Evolutionary conservation across 2,888 invertebrate species (phyloP).

Genomic region (Drosophila meridionalis): DNA sequence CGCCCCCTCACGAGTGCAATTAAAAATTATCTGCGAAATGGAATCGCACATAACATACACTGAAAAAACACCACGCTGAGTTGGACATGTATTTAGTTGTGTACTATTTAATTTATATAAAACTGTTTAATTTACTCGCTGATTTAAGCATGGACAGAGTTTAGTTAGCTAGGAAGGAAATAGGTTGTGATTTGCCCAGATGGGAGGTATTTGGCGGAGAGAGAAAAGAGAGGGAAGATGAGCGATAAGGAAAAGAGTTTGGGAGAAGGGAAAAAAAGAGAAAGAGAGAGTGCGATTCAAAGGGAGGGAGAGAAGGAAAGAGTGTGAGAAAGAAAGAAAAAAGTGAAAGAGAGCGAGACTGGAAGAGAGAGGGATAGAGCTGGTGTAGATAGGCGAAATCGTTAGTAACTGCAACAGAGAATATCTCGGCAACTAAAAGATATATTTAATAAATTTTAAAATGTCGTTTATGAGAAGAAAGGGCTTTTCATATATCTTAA

Average conservation of each 20-base stretch:
- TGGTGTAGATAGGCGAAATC: too few relatives aligned
- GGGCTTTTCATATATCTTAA: too few relatives aligned
- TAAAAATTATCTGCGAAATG: slow-evolving; percentile 71
- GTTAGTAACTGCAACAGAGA: neutral
- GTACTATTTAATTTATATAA: neutral
- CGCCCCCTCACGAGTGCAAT: slow-evolving; percentile 43
- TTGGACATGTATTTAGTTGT: neutral
- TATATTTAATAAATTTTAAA: neutral
- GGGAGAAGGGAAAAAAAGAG: accelerated
- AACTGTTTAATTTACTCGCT: neutral
- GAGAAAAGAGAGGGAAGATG: neutral
- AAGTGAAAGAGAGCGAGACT: neutral
- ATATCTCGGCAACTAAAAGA: neutral
- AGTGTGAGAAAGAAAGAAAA: neutral
- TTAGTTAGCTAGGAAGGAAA: neutral
- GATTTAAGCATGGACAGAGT: neutral
- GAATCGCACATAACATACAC: slow-evolving; percentile 67
- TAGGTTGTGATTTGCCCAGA: neutral
- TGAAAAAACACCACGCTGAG: slow-evolving; percentile 25
- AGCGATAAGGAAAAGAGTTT: neutral
- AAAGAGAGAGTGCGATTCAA: too few relatives aligned
- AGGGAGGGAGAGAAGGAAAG: neutral
- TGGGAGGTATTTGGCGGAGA: neutral
- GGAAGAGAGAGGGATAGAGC: too few relatives aligned
- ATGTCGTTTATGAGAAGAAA: too few relatives aligned